Evolutionary conservation across 2,888 invertebrate species (phyloP).

Genomic region (Heliconius ethilla): DNA sequence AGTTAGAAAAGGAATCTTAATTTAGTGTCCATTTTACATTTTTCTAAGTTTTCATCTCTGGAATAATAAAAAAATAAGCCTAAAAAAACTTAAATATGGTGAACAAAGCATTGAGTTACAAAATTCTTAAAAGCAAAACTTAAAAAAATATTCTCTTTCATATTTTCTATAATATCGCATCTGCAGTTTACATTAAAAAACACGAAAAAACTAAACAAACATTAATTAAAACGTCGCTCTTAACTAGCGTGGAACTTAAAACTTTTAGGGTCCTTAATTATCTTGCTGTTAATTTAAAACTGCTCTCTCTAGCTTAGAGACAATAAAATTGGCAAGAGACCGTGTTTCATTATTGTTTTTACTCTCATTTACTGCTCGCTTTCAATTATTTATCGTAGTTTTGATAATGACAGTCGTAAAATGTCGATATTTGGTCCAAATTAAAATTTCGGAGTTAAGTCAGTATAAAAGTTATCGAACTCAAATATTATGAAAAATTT

Average conservation of each 20-base stretch:
- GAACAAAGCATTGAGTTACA: background rate
- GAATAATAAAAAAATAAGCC: background rate
- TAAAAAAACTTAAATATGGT: background rate
- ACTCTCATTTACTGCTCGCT: conserved; percentile 18
- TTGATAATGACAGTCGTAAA: conserved; percentile 16
- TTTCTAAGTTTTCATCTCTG: background rate
- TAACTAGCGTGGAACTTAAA: conserved; percentile 35
- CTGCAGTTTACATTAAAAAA: conserved; percentile 15
- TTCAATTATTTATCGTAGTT: conserved; percentile 4
- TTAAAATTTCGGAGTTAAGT: background rate
- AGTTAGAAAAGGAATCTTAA: background rate
- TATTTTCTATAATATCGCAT: conserved; percentile 1
- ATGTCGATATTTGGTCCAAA: background rate
- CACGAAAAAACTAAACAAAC: conserved; percentile 32
- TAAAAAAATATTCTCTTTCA: conserved; percentile 4
- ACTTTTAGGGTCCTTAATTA: conserved; percentile 32
- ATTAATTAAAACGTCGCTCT: conserved; percentile 37
- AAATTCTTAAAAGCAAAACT: background rate
- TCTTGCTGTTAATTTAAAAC: conserved; percentile 38
- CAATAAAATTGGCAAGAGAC: conserved; percentile 27
- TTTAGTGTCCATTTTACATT: background rate
- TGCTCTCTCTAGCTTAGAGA: conserved; percentile 25
- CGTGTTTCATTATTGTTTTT: conserved; percentile 24
- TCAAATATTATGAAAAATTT: background rate
- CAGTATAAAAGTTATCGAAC: background rate